phyloP scores from a whole-genome alignment of 1,140 invertebrate species.

The Hyles vespertilio region DNA sequence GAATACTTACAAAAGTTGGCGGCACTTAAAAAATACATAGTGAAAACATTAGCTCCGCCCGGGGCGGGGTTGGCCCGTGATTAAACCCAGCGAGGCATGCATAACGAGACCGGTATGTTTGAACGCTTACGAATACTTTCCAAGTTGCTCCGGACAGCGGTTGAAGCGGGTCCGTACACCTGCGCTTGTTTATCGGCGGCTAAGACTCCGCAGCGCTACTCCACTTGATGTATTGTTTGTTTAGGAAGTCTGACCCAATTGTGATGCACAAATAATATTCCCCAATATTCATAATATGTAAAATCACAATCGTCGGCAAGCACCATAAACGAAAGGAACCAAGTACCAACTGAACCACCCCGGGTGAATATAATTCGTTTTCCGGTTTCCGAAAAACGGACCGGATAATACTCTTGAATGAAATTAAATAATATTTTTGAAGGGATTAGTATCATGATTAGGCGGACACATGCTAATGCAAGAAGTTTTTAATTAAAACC shows the following conservation, averaged over 20 bases:
- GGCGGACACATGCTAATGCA: conserved; percentile 67
- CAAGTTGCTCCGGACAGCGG: conserved; percentile 48
- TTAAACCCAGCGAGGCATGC: conserved; percentile 69
- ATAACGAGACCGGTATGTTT: conserved; percentile 66
- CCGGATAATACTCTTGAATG: conserved; percentile 23
- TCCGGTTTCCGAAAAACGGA: conserved; percentile 5
- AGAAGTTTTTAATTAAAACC: conserved; percentile 76
- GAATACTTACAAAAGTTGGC: background rate
- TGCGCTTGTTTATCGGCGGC: conserved; percentile 46
- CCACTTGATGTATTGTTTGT: conserved; percentile 44
- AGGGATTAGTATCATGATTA: conserved; percentile 57
- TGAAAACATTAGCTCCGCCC: conserved; percentile 62
- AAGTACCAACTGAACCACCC: background rate
- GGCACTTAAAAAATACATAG: conserved; percentile 68
- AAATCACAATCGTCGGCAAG: background rate
- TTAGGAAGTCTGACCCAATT: conserved; percentile 52
- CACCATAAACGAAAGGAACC: background rate
- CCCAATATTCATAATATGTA: conserved; percentile 17
- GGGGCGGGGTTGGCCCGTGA: conserved; percentile 52
- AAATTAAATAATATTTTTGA: conserved; percentile 66
- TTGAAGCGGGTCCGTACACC: conserved; percentile 36
- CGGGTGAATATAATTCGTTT: conserved; percentile 1
- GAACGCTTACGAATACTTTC: conserved; percentile 64
- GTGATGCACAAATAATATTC: conserved; percentile 42
- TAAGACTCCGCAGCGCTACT: conserved; percentile 36